phyloP scores from a whole-genome alignment of 2,113 vertebrate genomes.

The Hypocryptadius cinnamomeus region DNA sequence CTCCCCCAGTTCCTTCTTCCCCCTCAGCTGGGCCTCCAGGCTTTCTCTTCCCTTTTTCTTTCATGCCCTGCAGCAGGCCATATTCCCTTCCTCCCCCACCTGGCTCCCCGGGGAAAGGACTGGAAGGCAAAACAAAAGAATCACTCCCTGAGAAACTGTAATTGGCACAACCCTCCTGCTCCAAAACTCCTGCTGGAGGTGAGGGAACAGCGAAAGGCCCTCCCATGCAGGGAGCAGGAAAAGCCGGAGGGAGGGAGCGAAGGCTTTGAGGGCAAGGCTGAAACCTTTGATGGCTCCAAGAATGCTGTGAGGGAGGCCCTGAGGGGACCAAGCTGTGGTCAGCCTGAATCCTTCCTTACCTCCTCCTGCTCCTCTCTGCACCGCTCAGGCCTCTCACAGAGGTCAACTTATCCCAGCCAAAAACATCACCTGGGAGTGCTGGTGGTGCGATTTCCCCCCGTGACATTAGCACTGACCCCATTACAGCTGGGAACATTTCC shows the following conservation, averaged over 20 bases:
- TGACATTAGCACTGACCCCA: background rate
- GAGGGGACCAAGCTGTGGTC: background rate
- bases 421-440: background rate
- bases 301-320: background rate
- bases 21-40: constrained; percentile 26
- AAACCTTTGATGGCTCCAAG: background rate
- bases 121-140: constrained; percentile 43
- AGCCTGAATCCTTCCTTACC: background rate
- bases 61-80: background rate
- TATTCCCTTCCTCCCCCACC: constrained; percentile 43
- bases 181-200: background rate
- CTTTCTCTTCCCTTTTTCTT: constrained; percentile 18
- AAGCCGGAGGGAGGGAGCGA: background rate
- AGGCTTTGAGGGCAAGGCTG: background rate
- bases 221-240: background rate
- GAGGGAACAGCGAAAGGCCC: background rate
- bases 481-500: background rate
- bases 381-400: background rate
- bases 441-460: background rate
- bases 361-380: background rate
- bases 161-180: background rate
- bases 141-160: background rate
- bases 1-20: background rate
- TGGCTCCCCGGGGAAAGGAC: constrained; percentile 14
- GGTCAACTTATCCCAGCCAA: background rate